These are phyloP conservation scores for Montipora capricornis DNA, from an alignment of 64 coral and sea anemone species.

Conservation along the genomic window DNA sequence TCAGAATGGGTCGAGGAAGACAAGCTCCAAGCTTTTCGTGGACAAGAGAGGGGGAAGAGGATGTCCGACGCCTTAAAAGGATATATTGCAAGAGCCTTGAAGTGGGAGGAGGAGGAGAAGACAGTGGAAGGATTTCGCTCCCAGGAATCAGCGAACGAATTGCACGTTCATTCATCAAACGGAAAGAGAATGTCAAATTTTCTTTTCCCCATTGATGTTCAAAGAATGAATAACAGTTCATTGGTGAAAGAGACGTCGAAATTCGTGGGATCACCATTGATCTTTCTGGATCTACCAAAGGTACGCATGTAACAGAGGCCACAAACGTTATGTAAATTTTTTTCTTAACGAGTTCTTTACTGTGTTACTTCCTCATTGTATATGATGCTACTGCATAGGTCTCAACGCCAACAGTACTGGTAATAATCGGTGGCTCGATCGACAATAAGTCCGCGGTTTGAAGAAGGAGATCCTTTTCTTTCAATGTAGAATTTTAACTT, in stretches of 20 bases:
- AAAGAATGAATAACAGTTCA: not conserved
- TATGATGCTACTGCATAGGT: not conserved
- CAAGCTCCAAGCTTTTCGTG: not conserved
- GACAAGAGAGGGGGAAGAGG: not conserved
- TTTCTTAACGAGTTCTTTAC: not conserved
- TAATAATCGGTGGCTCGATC: too few species aligned
- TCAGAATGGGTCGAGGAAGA: not conserved
- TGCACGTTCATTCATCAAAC: not conserved
- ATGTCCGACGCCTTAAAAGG: not conserved
- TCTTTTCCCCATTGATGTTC: not conserved
- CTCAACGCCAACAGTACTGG: too few species aligned
- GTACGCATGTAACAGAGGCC: not conserved
- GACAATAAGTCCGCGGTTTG: too few species aligned
- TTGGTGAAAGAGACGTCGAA: not conserved
- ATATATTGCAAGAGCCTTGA: not conserved
- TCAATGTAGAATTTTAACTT: too few species aligned
- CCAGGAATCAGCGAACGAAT: not conserved
- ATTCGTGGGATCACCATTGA: not conserved
- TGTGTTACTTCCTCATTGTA: not conserved
- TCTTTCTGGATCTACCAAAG: constrained; percentile 2
- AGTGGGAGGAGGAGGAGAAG: not conserved
- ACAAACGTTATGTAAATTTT: not conserved
- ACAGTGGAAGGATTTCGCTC: too few species aligned
- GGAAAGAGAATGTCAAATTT: not conserved
- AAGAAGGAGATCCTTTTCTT: too few species aligned